A percentile compares a stretch with the other conserved stretches of the same genome.
These are phyloP conservation scores for Danio choprae DNA, from an alignment of 2,797 vertebrate genomes.

Conservation along the genomic window DNA sequence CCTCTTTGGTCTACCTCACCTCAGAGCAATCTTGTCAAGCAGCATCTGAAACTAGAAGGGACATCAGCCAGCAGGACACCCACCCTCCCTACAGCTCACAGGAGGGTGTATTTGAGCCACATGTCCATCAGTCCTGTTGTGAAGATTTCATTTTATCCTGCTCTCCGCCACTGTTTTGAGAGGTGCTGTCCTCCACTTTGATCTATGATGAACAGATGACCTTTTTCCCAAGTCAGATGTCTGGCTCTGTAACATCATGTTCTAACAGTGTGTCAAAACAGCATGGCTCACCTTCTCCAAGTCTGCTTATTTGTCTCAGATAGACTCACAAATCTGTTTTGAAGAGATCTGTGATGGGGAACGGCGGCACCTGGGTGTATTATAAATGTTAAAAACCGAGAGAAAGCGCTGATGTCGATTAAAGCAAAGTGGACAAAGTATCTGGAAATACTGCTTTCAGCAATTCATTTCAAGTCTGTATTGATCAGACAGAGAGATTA, in stretches of 20 bases:
- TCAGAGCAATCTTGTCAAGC: constrained; percentile 71
- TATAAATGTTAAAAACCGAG: constrained; percentile 5
- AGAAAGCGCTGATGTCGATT: constrained; percentile 5
- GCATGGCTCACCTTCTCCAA: constrained; percentile 68
- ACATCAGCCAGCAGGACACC: constrained; percentile 78
- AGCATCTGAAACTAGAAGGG: constrained; percentile 75
- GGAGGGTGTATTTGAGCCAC: constrained; percentile 80
- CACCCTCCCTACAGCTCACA: constrained; percentile 79
- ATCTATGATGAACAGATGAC: constrained; percentile 81
- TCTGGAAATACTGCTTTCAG: constrained; percentile 30
- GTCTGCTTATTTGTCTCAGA: constrained; percentile 71
- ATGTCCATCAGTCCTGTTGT: constrained; percentile 78
- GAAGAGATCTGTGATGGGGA: constrained; percentile 70
- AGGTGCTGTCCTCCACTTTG: constrained; percentile 60
- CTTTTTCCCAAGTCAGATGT: constrained; percentile 85
- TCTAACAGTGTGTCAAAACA: constrained; percentile 75
- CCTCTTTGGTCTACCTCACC: constrained; percentile 70
- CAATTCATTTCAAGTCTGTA: constrained; percentile 29
- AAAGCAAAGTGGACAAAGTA: constrained; percentile 24
- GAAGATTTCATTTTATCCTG: constrained; percentile 75
- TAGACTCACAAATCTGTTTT: constrained; percentile 77
- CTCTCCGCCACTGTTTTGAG: constrained; percentile 72
- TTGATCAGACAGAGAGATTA: constrained; percentile 43
- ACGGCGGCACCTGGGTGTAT: constrained; percentile 6
- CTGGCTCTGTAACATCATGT: constrained; percentile 77